Base-by-base conservation (phyloP, 2,888 invertebrate genomes). In the Zaprionus bogoriensis region DNA sequence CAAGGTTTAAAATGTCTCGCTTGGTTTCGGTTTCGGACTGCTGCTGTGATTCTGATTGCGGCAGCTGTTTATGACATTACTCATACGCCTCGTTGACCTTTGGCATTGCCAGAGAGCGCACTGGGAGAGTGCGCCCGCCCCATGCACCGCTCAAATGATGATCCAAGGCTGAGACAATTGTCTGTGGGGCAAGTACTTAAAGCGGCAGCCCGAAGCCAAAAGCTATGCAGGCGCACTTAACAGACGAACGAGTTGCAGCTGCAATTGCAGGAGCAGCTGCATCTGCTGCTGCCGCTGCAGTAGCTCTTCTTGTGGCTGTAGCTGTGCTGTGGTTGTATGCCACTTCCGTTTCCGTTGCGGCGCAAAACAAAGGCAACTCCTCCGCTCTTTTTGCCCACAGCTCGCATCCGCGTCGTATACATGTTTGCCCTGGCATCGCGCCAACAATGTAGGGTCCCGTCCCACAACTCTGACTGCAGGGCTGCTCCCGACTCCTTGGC, bases 51-150 rank as follows among this genome's bases (percentile, higher is more conserved):
- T 80, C 70, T 70, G 79, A 84, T 81, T 81, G 75, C 75, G 60
- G 64, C 82, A 84, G 85, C 84, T 80, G 80, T 70, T 80, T 80
- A 77, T 80, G 80, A 84, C 84, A 80, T 80, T 78, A 84, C 78
- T 75, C 82, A 80, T 81, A 75, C 80, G 80, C 80, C 75, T 80
- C 78, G 84, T 63, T 84, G 85, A 81, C 78, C 78, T 63, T 69
- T 67, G 59, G 36, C 39, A 69, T 63, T 63, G 75, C 45, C 41
- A 28, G 61, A 44, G 58, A 14, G 30, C 12, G 12, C 4, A 30
- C 4, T 12, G 22, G 41, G 41, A 30, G 39, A 30, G 25, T 9
- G 14, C n/a, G 51, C 12, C 46, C 19, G 9, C 27, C n/a, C n/a
- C n/a, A n/a, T 19, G 14, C 6, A 32, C n/a, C 27, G 19, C 27